Evolutionary conservation across 2,888 invertebrate genomes (phyloP).

Genomic region (Amiota mariae): DNA sequence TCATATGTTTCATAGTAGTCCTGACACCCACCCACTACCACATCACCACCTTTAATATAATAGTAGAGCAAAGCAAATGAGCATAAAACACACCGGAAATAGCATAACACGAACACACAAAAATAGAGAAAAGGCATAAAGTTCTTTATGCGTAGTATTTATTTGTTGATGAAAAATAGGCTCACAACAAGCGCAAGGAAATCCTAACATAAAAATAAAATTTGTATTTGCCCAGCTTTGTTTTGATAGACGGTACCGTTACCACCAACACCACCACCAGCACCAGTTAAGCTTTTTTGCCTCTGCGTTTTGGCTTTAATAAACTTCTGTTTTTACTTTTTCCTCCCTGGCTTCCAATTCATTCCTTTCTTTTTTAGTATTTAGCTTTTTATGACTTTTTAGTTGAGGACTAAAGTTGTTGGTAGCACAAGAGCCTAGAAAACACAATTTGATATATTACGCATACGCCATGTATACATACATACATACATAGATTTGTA

Average conservation of each 20-base stretch:
- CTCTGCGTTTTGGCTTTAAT: conserved; percentile 6
- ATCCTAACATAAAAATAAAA: conserved; percentile 4
- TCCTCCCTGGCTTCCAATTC: background rate
- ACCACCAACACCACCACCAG: no score
- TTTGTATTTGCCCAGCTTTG: background rate
- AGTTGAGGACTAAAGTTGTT: background rate
- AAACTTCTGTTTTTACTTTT: background rate
- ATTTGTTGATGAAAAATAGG: conserved; percentile 1
- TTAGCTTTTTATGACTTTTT: conserved; percentile 22
- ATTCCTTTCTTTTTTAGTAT: background rate
- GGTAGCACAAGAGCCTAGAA: no score
- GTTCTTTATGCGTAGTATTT: conserved; percentile 4
- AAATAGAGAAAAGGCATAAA: background rate
- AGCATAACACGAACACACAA: background rate
- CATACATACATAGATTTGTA: no score
- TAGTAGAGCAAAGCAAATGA: background rate
- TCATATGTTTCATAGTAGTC: conserved; percentile 53
- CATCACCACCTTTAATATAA: background rate
- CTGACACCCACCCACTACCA: background rate
- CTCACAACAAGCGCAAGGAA: background rate
- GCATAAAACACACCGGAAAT: conserved; percentile 1
- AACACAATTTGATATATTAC: background rate
- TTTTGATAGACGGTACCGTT: no score
- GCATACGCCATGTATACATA: conserved; percentile 11
- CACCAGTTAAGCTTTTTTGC: background rate